Conservation (phyloP, 1,140 invertebrate species). For the Drosophila arizonae region DNA sequence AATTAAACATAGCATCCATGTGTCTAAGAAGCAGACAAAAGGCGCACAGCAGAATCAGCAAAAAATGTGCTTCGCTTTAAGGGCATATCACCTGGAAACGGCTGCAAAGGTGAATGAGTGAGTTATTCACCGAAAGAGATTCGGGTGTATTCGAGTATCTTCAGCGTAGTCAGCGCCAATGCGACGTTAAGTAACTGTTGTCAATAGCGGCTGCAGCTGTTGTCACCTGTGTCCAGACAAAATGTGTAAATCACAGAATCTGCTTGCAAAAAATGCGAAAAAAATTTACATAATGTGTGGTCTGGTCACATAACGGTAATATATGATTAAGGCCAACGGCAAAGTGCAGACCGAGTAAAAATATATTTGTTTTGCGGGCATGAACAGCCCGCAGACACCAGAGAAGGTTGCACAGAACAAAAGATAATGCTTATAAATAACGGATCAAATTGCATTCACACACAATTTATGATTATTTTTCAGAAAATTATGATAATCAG, state of each 20-base stretch:
- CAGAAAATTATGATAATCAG: constrained; percentile 70
- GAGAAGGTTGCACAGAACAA: constrained; percentile 21
- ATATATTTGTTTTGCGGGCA: neutral
- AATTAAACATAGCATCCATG: constrained; percentile 58
- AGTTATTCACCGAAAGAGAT: constrained; percentile 47
- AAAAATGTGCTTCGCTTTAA: constrained; percentile 44
- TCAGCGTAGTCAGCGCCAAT: neutral
- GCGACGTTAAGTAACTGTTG: constrained; percentile 46
- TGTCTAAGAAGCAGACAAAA: constrained; percentile 7
- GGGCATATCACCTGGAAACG: constrained; percentile 34
- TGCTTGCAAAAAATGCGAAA: constrained; percentile 16
- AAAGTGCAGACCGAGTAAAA: constrained; percentile 6
- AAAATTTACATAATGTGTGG: constrained; percentile 74
- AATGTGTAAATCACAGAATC: constrained; percentile 60
- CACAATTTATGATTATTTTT: constrained; percentile 70
- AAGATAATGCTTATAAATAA: constrained; percentile 69
- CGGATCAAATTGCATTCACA: constrained; percentile 79
- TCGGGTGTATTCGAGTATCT: too few relatives aligned
- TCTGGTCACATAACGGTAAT: constrained; percentile 76
- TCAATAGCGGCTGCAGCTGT: constrained; percentile 49
- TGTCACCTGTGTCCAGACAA: constrained; percentile 68
- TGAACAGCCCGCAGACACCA: constrained; percentile 56
- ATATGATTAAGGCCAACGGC: constrained; percentile 30
- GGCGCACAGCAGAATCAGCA: too few relatives aligned
- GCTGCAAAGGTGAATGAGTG: constrained; percentile 22